These are phyloP conservation scores for Umimayanthus chanpuru DNA, from an alignment of 92 coral and sea anemone species.

Conservation along the genomic window DNA sequence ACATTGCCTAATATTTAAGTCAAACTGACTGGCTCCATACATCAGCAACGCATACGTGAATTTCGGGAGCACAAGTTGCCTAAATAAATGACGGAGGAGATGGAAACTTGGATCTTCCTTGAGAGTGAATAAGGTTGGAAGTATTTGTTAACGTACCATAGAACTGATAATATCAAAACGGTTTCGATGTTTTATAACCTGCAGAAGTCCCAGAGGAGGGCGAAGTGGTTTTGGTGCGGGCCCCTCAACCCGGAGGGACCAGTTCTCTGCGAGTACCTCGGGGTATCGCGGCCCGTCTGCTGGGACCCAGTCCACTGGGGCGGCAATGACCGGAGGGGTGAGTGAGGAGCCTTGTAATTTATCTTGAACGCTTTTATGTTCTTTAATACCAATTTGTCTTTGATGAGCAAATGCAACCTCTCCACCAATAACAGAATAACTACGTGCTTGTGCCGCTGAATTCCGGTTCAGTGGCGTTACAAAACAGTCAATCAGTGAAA, in stretches of 20 bases:
- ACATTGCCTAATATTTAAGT: too few relatives aligned
- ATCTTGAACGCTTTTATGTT: not conserved
- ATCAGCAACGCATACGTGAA: too few relatives aligned
- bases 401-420: not conserved
- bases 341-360: not conserved
- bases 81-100: too few relatives aligned
- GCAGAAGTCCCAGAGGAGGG: slow-evolving; percentile 48
- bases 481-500: too few relatives aligned
- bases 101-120: too few relatives aligned
- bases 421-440: not conserved
- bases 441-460: too few relatives aligned
- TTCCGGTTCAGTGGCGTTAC: too few relatives aligned
- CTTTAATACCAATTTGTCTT: not conserved
- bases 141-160: too few relatives aligned
- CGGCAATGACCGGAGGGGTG: not conserved
- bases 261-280: slow-evolving; percentile 64
- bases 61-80: too few relatives aligned
- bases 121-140: too few relatives aligned
- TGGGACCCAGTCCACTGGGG: slow-evolving; percentile 30
- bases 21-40: too few relatives aligned
- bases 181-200: slow-evolving; percentile 26
- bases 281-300: slow-evolving; percentile 54
- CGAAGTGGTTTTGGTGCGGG: slow-evolving; percentile 64
- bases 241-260: slow-evolving; percentile 43
- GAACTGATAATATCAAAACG: not conserved